Evolutionary conservation across 2,888 invertebrate genomes (phyloP), one percentile per base, ranked within the genome.

Genomic region (Megalurothrips usitatus): DNA sequence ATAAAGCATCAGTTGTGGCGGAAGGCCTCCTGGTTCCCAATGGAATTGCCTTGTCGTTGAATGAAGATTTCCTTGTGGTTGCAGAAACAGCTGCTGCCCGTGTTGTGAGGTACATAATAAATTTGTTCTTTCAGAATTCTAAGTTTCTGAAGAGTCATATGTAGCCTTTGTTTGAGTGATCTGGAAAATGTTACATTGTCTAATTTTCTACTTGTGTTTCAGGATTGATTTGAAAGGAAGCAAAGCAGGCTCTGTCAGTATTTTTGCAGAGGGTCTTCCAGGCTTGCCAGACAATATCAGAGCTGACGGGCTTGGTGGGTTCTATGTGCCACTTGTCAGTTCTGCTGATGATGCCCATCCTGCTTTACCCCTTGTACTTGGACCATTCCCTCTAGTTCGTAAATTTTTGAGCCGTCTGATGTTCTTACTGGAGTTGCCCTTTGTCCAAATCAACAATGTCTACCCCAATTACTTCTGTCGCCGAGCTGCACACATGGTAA

Each of bases 1-100:
- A 95, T 85, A 90, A 90, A 83, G 94, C 93, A 85, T 91, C 90
- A 85, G 93, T 96, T 3, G 87, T 98, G 48, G 85, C 95, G 0
- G 91, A 94, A 83, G 90, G 93, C 79, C 85, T 99, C 0, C 92
- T 91, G 87, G 97, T 98, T 87, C 90, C 98, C 0, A 99, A 99
- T 87, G 98, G 98, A 23, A 87, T 99, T 43, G 92, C 90, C 80
- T 85, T 98, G 0, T 94, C 96, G 19, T 91, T 92, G 9, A 93
- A 96, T 85, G 93, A 95, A 86, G 92, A 94, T 82, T 96, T 94
- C 85, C 86, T 98, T 4, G 87, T 99, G 47, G 91, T 97, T 0
- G 87, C 92, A 1, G 98, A 98, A 88, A 92, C 93, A 0, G 85
- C 87, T 6, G 88, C 87, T 8, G 90, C 90, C 81, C 90, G 94